These are phyloP conservation scores for Bombyx mandarina DNA, from an alignment of 1,140 invertebrate genomes.

Conservation along the genomic window DNA sequence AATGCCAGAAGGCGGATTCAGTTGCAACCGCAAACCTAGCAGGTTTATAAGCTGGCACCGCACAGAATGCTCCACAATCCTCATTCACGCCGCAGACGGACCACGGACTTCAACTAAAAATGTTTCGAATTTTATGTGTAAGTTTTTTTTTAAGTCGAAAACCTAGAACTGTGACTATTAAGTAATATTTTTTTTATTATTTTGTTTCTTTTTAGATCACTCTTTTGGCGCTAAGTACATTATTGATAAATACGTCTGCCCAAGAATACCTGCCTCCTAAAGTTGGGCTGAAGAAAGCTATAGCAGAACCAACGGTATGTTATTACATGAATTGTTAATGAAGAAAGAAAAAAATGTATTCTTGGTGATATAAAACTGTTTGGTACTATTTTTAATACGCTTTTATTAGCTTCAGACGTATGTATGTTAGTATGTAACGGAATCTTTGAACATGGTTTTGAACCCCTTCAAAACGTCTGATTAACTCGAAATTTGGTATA, in stretches of 20 bases:
- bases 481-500: too few relatives aligned
- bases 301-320: slow-evolving; percentile 34
- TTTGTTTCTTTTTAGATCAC: slow-evolving; percentile 23
- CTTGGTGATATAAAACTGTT: too few relatives aligned
- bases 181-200: background rate
- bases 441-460: too few relatives aligned
- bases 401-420: too few relatives aligned
- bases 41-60: slow-evolving; percentile 32
- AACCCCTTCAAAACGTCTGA: too few relatives aligned
- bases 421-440: too few relatives aligned
- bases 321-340: background rate
- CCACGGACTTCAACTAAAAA: slow-evolving; percentile 15
- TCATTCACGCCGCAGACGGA: slow-evolving; percentile 8
- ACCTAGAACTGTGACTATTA: background rate
- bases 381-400: too few relatives aligned
- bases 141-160: slow-evolving; percentile 15
- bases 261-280: slow-evolving; percentile 72
- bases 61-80: background rate
- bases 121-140: slow-evolving; percentile 43
- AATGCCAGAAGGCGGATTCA: slow-evolving; percentile 24
- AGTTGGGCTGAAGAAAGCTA: slow-evolving; percentile 32
- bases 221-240: slow-evolving; percentile 25
- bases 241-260: slow-evolving; percentile 33
- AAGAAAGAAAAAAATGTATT: too few relatives aligned
- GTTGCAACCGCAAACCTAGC: slow-evolving; percentile 32